These are phyloP conservation scores for Mactromeris polynyma DNA, from an alignment of 2,888 invertebrate species.

Conservation along the genomic window DNA sequence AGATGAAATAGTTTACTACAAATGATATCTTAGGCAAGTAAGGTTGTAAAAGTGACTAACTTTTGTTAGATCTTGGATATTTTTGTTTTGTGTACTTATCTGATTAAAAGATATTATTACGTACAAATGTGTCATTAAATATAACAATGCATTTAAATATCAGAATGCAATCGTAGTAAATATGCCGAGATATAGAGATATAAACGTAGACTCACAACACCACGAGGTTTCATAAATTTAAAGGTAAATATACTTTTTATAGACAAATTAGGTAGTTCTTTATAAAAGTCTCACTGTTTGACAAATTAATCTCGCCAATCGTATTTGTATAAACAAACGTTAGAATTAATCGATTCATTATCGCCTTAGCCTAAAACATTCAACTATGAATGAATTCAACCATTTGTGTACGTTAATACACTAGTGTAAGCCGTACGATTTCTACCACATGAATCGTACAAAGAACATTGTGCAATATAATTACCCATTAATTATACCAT, in stretches of 20 bases:
- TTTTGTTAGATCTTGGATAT: neutral
- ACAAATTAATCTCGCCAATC: neutral
- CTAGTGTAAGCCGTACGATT: too few relatives aligned
- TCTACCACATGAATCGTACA: too few relatives aligned
- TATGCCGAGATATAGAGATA: neutral
- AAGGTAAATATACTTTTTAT: neutral
- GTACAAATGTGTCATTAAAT: constrained; percentile 17
- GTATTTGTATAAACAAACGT: constrained; percentile 6
- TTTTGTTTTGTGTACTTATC: constrained; percentile 10
- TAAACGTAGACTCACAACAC: neutral
- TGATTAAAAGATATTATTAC: neutral
- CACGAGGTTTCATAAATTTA: neutral
- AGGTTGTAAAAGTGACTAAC: constrained; percentile 39
- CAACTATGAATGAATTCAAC: neutral
- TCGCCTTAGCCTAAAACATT: neutral
- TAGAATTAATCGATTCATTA: neutral
- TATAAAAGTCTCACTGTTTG: neutral
- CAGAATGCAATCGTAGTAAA: neutral
- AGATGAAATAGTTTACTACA: constrained; percentile 36
- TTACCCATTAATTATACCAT: too few relatives aligned
- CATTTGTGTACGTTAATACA: too few relatives aligned
- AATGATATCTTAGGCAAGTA: constrained; percentile 14
- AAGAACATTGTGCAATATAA: too few relatives aligned
- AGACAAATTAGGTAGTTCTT: neutral
- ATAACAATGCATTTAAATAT: neutral